These are phyloP conservation scores for Aphis craccivora DNA, from an alignment of 1,140 invertebrate genomes.

Conservation along the genomic window DNA sequence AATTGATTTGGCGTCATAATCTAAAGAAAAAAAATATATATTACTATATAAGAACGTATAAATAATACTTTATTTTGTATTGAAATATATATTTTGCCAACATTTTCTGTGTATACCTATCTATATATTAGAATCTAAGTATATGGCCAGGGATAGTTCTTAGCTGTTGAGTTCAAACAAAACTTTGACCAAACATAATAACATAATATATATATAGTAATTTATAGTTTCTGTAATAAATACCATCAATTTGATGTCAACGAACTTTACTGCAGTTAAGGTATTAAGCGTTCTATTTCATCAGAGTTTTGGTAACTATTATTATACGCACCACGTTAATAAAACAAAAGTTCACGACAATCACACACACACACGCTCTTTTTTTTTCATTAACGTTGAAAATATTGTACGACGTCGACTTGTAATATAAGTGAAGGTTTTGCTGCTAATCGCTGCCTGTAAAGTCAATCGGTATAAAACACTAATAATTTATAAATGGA, in stretches of 20 bases:
- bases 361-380: neutral
- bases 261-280: neutral
- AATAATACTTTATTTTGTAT: no score
- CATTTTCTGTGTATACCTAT: neutral
- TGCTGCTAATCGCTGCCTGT: neutral
- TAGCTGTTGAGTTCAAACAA: neutral
- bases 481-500: neutral
- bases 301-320: neutral
- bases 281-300: neutral
- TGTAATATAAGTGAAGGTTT: neutral
- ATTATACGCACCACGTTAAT: neutral
- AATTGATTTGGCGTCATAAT: neutral
- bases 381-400: neutral
- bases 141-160: neutral
- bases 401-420: neutral
- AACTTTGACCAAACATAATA: neutral
- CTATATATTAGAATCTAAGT: neutral
- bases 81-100: neutral
- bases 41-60: no score
- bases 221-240: neutral
- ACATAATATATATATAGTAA: neutral
- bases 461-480: neutral
- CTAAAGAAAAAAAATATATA: no score
- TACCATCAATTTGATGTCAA: slow-evolving; percentile 27
- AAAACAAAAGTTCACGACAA: neutral